Percentiles rank a stretch among this genome's conserved stretches.
Evolutionary conservation across 2,888 invertebrate species (phyloP).

Genomic region (Drosophila multiciliata): DNA sequence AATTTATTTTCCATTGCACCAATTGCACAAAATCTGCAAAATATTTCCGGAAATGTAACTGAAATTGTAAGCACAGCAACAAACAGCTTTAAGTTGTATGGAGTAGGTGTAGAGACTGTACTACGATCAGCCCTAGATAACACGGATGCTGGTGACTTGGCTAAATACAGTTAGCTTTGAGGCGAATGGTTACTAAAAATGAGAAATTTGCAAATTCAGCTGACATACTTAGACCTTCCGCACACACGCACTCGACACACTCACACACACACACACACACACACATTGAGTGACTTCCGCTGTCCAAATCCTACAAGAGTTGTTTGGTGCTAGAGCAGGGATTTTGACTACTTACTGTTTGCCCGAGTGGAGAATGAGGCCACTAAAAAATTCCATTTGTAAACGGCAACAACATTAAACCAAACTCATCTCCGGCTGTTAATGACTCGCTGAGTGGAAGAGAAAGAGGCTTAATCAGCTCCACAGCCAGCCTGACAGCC

Average conservation of each 20-base stretch:
- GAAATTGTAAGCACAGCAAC: slow-evolving; percentile 1
- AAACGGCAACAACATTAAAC: slow-evolving; percentile 78
- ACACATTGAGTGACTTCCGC: slow-evolving; percentile 59
- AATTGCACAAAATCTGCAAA: neutral
- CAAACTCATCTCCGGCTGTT: slow-evolving; percentile 80
- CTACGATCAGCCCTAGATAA: slow-evolving; percentile 3
- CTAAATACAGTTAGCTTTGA: slow-evolving; percentile 31
- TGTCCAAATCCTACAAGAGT: slow-evolving; percentile 59
- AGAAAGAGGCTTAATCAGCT: slow-evolving; percentile 47
- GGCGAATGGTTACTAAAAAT: slow-evolving; percentile 46
- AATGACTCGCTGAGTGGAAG: slow-evolving; percentile 67
- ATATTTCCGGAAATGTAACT: slow-evolving; percentile 27
- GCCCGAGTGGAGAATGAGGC: slow-evolving; percentile 23
- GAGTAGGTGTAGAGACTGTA: neutral
- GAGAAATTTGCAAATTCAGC: slow-evolving; percentile 60
- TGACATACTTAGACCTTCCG: slow-evolving; percentile 41
- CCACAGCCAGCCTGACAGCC: slow-evolving; percentile 18
- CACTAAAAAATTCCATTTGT: slow-evolving; percentile 80
- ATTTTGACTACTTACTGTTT: slow-evolving; percentile 45
- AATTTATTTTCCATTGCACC: neutral
- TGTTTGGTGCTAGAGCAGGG: slow-evolving; percentile 25
- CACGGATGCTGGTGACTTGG: slow-evolving; percentile 37
- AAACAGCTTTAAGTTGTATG: neutral
- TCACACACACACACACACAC: slow-evolving; percentile 5
- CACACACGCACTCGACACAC: slow-evolving; percentile 24